phyloP scores from a whole-genome alignment of 2,113 vertebrate species.

The Varanus komodoensis region DNA sequence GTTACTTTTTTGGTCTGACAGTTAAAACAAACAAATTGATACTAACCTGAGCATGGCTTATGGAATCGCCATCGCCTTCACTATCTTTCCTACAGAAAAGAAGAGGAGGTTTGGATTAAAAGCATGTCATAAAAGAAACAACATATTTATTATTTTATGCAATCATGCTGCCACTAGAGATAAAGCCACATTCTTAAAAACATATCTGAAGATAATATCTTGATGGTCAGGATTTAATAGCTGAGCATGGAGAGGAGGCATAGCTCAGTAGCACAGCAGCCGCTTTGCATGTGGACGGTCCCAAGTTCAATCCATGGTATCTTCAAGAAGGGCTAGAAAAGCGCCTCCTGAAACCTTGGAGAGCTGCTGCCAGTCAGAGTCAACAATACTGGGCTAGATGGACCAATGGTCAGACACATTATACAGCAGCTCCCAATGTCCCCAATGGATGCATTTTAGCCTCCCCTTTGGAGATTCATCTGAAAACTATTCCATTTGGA shows the following conservation, averaged over 20 bases:
- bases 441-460: not conserved
- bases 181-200: not conserved
- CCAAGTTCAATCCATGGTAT: no score
- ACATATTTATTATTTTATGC: not conserved
- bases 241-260: no score
- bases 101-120: slow-evolving; percentile 26
- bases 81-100: slow-evolving; percentile 76
- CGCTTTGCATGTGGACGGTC: no score
- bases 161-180: not conserved
- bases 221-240: not conserved
- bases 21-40: not conserved
- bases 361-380: no score
- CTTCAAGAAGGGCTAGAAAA: no score
- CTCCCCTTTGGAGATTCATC: slow-evolving; percentile 29
- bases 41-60: slow-evolving; percentile 76
- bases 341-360: no score
- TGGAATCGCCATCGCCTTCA: slow-evolving; percentile 65
- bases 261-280: no score
- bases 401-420: no score
- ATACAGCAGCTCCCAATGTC: not conserved
- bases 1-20: not conserved
- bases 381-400: no score
- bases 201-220: not conserved
- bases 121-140: slow-evolving; percentile 53
- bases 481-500: not conserved